phyloP scores from a whole-genome alignment of 2,888 invertebrate genomes.

The Dascillus cervinus region DNA sequence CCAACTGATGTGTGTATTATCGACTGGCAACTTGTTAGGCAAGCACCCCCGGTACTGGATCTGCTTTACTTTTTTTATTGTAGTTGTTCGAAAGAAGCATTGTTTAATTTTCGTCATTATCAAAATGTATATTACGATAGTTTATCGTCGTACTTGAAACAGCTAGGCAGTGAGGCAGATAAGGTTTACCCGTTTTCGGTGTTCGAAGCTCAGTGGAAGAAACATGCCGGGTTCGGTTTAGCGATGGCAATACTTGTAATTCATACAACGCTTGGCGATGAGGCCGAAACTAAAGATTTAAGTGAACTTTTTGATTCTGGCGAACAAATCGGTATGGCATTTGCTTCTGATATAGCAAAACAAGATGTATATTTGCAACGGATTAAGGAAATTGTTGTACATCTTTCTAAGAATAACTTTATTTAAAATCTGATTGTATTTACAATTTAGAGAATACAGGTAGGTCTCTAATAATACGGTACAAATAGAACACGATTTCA shows the following conservation, averaged over 20 bases:
- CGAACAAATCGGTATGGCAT: slow-evolving; percentile 7
- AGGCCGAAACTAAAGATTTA: slow-evolving; percentile 16
- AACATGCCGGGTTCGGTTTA: slow-evolving; percentile 20
- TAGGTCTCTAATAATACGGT: too few relatives aligned
- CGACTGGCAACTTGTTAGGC: slow-evolving; percentile 25
- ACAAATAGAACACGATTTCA: too few relatives aligned
- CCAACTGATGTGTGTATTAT: slow-evolving; percentile 20
- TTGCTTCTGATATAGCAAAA: slow-evolving; percentile 9
- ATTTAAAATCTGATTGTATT: too few relatives aligned
- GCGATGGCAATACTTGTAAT: slow-evolving; percentile 15
- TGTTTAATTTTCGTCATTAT: slow-evolving; percentile 27
- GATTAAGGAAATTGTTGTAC: slow-evolving; percentile 12
- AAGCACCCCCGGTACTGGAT: slow-evolving; percentile 28
- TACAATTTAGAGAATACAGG: too few relatives aligned
- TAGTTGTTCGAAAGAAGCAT: slow-evolving; percentile 25
- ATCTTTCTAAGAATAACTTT: slow-evolving; percentile 13
- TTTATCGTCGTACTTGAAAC: slow-evolving; percentile 20
- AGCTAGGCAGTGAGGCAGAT: slow-evolving; percentile 24
- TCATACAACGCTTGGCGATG: slow-evolving; percentile 16
- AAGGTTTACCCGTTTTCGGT: slow-evolving; percentile 27
- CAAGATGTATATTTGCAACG: slow-evolving; percentile 14
- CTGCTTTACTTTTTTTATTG: slow-evolving; percentile 33
- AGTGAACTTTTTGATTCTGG: slow-evolving; percentile 10
- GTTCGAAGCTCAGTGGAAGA: slow-evolving; percentile 23
- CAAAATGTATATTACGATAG: slow-evolving; percentile 30